phyloP scores from a whole-genome alignment of 2,797 vertebrate genomes.

The Psittacula derbiana region DNA sequence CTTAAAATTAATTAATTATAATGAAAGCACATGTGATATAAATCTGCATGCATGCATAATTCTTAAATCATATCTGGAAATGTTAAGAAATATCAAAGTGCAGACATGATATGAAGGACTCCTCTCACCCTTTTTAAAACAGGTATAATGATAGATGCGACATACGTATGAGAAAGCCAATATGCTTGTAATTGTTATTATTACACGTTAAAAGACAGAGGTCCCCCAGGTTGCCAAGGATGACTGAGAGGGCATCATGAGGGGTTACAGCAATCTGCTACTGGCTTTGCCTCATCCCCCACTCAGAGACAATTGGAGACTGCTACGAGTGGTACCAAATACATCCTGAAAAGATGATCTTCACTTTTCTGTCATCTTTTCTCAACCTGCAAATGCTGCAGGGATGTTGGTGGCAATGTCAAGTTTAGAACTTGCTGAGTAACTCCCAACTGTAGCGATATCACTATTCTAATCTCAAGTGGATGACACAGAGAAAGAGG shows the following conservation, averaged over 20 bases:
- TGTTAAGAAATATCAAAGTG: neutral
- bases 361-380: neutral
- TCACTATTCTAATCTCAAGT: neutral
- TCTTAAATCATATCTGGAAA: neutral
- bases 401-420: neutral
- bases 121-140: neutral
- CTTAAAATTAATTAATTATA: neutral
- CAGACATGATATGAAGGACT: neutral
- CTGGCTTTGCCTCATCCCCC: neutral
- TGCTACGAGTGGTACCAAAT: neutral
- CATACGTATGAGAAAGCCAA: neutral
- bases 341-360: neutral
- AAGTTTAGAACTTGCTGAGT: neutral
- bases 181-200: neutral
- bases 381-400: neutral
- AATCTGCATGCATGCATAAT: neutral
- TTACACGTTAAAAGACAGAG: neutral
- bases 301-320: rapidly evolving
- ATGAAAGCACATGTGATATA: neutral
- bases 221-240: neutral
- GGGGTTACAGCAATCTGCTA: neutral
- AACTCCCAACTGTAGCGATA: neutral
- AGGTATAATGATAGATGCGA: neutral
- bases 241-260: neutral
- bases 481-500: neutral